Conservation (phyloP, 2,797 vertebrate species). For the Hyperoplus lanceolatus region DNA sequence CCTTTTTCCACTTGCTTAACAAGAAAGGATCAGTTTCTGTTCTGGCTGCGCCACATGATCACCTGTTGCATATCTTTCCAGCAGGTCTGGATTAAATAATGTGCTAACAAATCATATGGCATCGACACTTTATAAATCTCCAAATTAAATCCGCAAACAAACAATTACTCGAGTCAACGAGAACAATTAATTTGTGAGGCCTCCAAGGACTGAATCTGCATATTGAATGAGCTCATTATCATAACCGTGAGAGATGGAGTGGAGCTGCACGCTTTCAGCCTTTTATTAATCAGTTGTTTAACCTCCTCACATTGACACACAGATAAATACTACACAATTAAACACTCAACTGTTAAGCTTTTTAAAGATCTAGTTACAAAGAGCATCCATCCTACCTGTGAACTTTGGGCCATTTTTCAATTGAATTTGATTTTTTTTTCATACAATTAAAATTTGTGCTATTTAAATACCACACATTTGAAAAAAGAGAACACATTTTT, state of each 20-base stretch:
- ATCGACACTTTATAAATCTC: conserved; percentile 52
- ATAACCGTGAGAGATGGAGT: conserved; percentile 65
- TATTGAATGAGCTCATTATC: conserved; percentile 71
- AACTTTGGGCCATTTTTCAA: not conserved
- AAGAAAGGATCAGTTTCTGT: not conserved
- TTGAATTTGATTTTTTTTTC: too few relatives aligned
- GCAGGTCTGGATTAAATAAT: conserved; percentile 33
- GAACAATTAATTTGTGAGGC: conserved; percentile 70
- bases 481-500: not conserved
- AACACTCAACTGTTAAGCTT: not conserved
- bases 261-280: not conserved
- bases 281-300: conserved; percentile 37
- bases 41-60: not conserved
- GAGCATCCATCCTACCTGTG: too few relatives aligned
- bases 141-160: conserved; percentile 76
- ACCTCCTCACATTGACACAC: conserved; percentile 14
- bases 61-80: conserved; percentile 7
- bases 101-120: conserved; percentile 1
- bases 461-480: too few relatives aligned
- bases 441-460: too few relatives aligned
- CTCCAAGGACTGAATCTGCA: conserved; percentile 68
- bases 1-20: too few relatives aligned
- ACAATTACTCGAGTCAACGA: conserved; percentile 76
- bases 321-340: conserved; percentile 8
- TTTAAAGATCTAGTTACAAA: not conserved